phyloP scores from a whole-genome alignment of 1,140 invertebrate genomes.

The Lutraria rhynchaena region DNA sequence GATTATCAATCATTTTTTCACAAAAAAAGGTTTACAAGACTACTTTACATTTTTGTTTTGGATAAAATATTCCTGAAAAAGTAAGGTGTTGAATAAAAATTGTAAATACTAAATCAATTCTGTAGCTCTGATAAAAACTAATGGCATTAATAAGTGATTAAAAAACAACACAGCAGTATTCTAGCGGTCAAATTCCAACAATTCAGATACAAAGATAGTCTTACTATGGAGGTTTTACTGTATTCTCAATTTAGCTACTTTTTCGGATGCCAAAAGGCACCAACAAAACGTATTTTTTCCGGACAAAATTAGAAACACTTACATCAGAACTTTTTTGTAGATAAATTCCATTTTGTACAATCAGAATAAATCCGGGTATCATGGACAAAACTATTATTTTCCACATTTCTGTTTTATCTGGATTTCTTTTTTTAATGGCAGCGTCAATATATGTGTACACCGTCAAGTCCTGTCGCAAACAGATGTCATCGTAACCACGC shows the following conservation, averaged over 20 bases:
- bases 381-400: slow-evolving; percentile 6
- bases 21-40: too few species aligned
- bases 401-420: slow-evolving; percentile 16
- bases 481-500: too few species aligned
- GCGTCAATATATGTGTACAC: too few species aligned
- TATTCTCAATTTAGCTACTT: background rate
- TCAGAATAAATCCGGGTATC: slow-evolving; percentile 9
- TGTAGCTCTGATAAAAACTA: too few species aligned
- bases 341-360: slow-evolving; percentile 19
- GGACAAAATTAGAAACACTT: background rate
- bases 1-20: too few species aligned
- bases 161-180: background rate
- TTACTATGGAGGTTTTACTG: background rate
- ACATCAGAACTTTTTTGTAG: background rate
- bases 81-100: too few species aligned
- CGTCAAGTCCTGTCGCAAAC: too few species aligned
- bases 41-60: too few species aligned
- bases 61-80: too few species aligned
- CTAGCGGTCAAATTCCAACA: background rate
- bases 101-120: too few species aligned
- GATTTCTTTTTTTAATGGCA: too few species aligned
- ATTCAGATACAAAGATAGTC: background rate
- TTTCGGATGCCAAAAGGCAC: background rate
- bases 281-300: background rate
- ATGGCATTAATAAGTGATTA: too few species aligned